Conservation (phyloP, 2,113 vertebrate genomes). For the Tenrec ecaudatus region DNA sequence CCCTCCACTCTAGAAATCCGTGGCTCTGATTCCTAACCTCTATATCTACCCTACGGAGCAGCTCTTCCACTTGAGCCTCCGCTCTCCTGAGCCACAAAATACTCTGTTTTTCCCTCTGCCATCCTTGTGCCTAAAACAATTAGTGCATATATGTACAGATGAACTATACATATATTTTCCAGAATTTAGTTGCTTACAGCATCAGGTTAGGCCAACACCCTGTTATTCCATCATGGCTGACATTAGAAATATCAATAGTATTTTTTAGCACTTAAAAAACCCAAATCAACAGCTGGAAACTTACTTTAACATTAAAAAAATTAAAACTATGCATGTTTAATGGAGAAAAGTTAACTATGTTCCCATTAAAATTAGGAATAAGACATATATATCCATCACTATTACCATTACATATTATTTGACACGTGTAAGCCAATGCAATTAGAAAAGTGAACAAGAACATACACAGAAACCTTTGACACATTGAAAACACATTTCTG, state of each 20-base stretch:
- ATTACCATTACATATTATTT: neutral
- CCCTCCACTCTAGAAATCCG: neutral
- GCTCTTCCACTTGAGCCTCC: neutral
- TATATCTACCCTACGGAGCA: neutral
- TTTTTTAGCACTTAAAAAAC: neutral
- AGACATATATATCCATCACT: neutral
- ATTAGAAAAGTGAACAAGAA: neutral
- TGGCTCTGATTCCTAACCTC: neutral
- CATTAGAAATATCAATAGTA: neutral
- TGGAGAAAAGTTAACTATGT: neutral
- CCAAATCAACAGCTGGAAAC: neutral
- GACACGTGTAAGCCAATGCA: neutral
- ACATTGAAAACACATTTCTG: slow-evolving; percentile 28
- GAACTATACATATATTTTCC: neutral
- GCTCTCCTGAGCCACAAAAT: neutral
- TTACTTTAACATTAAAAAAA: neutral
- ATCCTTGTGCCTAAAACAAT: neutral
- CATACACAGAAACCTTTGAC: neutral
- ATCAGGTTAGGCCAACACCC: neutral
- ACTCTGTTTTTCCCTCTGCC: neutral
- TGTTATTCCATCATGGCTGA: neutral
- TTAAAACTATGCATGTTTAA: neutral
- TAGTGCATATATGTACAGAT: neutral
- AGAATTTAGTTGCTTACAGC: neutral
- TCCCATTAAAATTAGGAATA: neutral